A percentile compares a stretch with the other conserved stretches of the same genome.
Conservation (phyloP, 2,888 invertebrate genomes). For the Pandemis cinnamomeana region DNA sequence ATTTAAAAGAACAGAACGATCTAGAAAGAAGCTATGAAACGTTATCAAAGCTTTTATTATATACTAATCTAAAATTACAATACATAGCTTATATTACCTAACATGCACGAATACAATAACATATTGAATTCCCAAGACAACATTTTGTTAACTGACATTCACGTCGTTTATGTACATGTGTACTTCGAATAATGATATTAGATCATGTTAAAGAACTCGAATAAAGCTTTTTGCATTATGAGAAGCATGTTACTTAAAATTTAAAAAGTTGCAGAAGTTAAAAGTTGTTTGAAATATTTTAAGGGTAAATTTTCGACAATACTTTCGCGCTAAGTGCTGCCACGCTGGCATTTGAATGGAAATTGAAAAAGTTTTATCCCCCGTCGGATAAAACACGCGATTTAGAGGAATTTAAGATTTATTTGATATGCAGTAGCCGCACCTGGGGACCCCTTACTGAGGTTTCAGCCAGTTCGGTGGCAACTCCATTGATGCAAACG, state of each 20-base stretch:
- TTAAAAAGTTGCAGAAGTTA: slow-evolving; percentile 45
- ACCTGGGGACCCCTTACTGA: slow-evolving; percentile 11
- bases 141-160: background rate
- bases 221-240: slow-evolving; percentile 2
- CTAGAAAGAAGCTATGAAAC: background rate
- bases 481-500: background rate
- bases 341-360: slow-evolving; percentile 67
- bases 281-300: slow-evolving; percentile 51
- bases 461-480: background rate
- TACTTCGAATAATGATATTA: background rate
- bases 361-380: slow-evolving; percentile 77
- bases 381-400: slow-evolving; percentile 60
- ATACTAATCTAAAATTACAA: no score
- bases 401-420: slow-evolving; percentile 56
- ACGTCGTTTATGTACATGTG: background rate
- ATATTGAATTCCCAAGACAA: no score
- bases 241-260: slow-evolving; percentile 21
- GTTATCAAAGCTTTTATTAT: background rate
- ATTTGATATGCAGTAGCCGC: slow-evolving; percentile 45
- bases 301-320: slow-evolving; percentile 53
- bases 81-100: no score
- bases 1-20: background rate
- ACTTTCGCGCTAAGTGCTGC: slow-evolving; percentile 62
- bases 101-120: no score
- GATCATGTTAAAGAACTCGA: background rate